Evolutionary conservation across 2,113 vertebrate species (phyloP).

Genomic region (Herpetotheres cachinnans): DNA sequence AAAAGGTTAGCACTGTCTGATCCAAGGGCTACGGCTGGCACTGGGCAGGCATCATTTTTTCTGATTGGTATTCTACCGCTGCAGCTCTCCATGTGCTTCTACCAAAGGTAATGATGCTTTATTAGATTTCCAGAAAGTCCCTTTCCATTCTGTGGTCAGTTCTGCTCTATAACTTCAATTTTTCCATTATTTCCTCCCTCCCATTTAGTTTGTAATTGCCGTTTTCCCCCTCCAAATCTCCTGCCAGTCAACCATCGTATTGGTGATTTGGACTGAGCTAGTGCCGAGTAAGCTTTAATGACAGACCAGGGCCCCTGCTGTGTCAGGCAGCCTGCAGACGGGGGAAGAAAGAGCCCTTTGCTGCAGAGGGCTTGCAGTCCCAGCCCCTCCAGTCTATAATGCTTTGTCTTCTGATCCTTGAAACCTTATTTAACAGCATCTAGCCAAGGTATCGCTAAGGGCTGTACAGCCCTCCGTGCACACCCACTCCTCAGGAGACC

Average conservation of each 20-base stretch:
- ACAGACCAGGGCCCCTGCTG: neutral
- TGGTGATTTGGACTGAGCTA: conserved; percentile 14
- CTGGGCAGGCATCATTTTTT: neutral
- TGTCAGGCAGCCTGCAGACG: neutral
- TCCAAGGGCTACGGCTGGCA: fast-evolving
- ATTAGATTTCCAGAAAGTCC: conserved; percentile 28
- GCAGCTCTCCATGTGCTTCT: neutral
- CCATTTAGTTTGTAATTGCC: conserved; percentile 27
- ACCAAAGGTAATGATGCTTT: conserved; percentile 33
- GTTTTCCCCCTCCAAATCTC: conserved; percentile 1
- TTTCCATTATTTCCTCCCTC: conserved; percentile 25
- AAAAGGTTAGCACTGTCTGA: neutral
- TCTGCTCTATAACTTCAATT: conserved; percentile 17
- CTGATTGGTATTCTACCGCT: neutral
- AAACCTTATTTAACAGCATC: neutral
- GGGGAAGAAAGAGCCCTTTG: conserved; percentile 17
- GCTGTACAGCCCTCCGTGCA: neutral
- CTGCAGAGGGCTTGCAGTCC: neutral
- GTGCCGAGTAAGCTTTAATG: neutral
- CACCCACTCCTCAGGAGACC: neutral
- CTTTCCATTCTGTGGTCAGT: conserved; percentile 29
- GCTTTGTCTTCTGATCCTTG: neutral
- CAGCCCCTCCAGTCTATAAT: neutral
- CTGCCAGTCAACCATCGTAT: conserved; percentile 30
- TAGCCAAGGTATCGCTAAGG: neutral